Base-by-base conservation (phyloP, 2,797 vertebrate species). In the Cuculus canorus region DNA sequence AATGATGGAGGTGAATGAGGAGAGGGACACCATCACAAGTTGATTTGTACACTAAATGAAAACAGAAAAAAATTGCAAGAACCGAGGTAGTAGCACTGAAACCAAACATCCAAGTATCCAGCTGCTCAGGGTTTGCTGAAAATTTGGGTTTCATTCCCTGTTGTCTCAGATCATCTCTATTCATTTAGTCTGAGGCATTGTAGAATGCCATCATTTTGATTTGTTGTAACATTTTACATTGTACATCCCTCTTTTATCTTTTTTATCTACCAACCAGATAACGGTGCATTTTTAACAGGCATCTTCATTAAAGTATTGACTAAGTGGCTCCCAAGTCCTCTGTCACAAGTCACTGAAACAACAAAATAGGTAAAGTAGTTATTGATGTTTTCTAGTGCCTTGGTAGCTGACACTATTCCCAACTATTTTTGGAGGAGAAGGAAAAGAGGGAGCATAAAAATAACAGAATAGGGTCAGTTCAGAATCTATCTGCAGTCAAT, bases 221-320 rank as follows among this genome's bases (percentile, higher is more conserved):
- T 90, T 90, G 79, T 73, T 65, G 47, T 63, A 86, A 63, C 65
- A 82, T 82, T 88, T 93, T 77, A 71, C 53, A 50, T 37, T 92
- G 39, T 68, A 85, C 27, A n/a, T 57, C 89, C 41, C 50, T 85
- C 41, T 94, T 92, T 86, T 90, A 89, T 83, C 70, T 93, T 91
- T 85, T 92, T 96, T 90, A 90, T 93, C 86, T 90, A 88, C 78
- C 68, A 91, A 72, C 53, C 25, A 92, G 94, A 73, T 84, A 88
- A 79, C 59, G 75, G 47, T 30, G 78, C 94, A 83, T 91, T 95
- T 95, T 96, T 92, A 95, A 95, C 75, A 91, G 78, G 81, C 61
- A 85, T 89, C 83, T 95, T 90, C 81, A 92, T 95, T 95, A 92
- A 45, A 30, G 7, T 93, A 94, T 95, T 33, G 64, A 95, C 92